Percentiles rank a stretch among this genome's conserved stretches.
Conservation (phyloP, 1,140 invertebrate species). For the Hestina assimilis region DNA sequence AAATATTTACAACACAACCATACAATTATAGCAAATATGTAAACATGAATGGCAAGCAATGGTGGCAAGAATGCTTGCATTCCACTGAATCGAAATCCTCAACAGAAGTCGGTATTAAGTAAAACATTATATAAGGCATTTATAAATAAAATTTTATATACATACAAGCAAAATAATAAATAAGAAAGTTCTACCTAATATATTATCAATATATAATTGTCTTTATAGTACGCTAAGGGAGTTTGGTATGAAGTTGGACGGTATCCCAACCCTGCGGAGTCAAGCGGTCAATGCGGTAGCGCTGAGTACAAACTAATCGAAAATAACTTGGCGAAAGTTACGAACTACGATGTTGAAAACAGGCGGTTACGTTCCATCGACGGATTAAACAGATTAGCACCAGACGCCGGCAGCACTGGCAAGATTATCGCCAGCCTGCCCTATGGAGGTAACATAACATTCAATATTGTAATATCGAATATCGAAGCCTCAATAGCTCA, state of each 20-base stretch:
- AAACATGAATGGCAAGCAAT: too few species aligned
- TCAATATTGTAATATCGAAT: too few species aligned
- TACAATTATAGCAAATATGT: too few species aligned
- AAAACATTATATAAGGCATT: too few species aligned
- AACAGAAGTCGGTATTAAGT: too few species aligned
- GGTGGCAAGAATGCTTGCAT: too few species aligned
- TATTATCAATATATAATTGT: neutral
- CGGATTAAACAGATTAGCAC: conserved; percentile 39
- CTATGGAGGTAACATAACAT: conserved; percentile 21
- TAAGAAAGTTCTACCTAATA: too few species aligned
- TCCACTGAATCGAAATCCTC: too few species aligned
- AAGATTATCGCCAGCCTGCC: conserved; percentile 49
- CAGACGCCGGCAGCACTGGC: conserved; percentile 37
- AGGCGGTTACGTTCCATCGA: conserved; percentile 42
- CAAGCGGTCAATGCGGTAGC: conserved; percentile 37
- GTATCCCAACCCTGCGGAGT: conserved; percentile 36
- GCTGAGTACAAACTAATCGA: conserved; percentile 52
- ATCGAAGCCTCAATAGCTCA: too few species aligned
- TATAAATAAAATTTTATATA: too few species aligned
- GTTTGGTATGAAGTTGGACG: conserved; percentile 56
- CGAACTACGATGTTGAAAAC: conserved; percentile 43
- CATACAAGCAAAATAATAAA: too few species aligned
- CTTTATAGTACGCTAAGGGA: conserved; percentile 47
- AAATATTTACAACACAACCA: too few species aligned
- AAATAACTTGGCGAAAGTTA: conserved; percentile 45